phyloP scores from a whole-genome alignment of 2,113 vertebrate genomes.

The Chlorocebus sabaeus region DNA sequence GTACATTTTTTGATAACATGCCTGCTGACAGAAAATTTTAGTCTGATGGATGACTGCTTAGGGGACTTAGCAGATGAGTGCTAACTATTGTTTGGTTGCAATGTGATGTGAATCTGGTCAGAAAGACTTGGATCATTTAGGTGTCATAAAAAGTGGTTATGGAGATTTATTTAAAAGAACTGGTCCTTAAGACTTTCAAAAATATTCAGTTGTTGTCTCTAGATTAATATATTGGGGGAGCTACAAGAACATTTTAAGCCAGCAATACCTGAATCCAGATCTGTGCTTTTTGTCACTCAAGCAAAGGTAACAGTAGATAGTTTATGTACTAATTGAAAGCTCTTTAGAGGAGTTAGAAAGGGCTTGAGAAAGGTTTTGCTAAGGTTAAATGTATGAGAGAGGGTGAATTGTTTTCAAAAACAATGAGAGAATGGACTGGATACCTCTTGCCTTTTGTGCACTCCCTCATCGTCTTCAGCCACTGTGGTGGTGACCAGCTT shows the following conservation, averaged over 20 bases:
- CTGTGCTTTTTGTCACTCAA: not conserved
- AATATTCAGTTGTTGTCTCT: not conserved
- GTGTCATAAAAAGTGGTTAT: not conserved
- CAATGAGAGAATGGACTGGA: not conserved
- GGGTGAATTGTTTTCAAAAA: not conserved
- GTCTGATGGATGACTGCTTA: not conserved
- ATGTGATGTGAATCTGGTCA: not conserved
- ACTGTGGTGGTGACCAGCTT: not conserved
- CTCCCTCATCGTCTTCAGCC: not conserved
- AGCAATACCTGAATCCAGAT: not conserved
- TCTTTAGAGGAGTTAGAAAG: not conserved
- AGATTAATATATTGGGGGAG: not conserved
- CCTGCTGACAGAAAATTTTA: not conserved
- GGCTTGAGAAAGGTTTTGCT: not conserved
- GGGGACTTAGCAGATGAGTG: not conserved
- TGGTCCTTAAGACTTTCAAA: not conserved
- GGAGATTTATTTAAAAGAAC: not conserved
- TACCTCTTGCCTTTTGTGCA: not conserved
- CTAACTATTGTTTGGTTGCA: not conserved
- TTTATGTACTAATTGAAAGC: not conserved
- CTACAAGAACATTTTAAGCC: not conserved
- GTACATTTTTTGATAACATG: not conserved
- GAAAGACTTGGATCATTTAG: not conserved
- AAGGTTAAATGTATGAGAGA: not conserved
- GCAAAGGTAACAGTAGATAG: not conserved